These are phyloP conservation scores for Glomeris maerens DNA, from an alignment of 1,140 invertebrate genomes.

Conservation along the genomic window DNA sequence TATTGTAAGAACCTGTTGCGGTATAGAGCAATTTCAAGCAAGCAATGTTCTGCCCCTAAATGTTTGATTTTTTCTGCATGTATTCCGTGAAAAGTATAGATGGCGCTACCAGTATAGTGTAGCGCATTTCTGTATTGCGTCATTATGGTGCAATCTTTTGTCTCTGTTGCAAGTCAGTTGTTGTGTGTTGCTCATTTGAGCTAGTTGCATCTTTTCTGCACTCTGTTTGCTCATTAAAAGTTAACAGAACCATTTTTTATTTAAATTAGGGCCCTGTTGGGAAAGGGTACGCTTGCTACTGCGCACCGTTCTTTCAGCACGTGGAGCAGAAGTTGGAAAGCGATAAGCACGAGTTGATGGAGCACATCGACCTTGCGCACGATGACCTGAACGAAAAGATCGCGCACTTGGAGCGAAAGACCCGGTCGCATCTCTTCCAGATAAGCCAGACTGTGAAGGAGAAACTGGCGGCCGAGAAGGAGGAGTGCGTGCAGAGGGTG, in stretches of 20 bases:
- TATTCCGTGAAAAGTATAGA: too few relatives aligned
- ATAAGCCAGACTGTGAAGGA: conserved; percentile 29
- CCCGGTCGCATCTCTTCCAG: conserved; percentile 57
- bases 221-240: too few relatives aligned
- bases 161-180: too few relatives aligned
- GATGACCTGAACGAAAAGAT: conserved; percentile 65
- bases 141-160: too few relatives aligned
- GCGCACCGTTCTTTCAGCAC: conserved; percentile 67
- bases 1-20: conserved; percentile 1
- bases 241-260: too few relatives aligned
- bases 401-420: conserved; percentile 53
- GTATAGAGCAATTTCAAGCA: not conserved
- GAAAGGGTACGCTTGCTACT: conserved; percentile 69
- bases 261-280: conserved; percentile 80
- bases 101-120: too few relatives aligned
- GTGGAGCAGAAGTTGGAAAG: conserved; percentile 70
- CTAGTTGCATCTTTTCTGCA: too few relatives aligned
- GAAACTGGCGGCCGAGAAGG: conserved; percentile 16
- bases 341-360: conserved; percentile 69
- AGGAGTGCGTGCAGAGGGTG: conserved; percentile 18
- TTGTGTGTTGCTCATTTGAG: too few relatives aligned
- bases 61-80: conserved; percentile 16
- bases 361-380: conserved; percentile 64
- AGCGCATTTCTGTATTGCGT: too few relatives aligned
- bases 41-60: not conserved